These are phyloP conservation scores for Uria lomvia DNA, from an alignment of 2,113 vertebrate species.

Conservation along the genomic window DNA sequence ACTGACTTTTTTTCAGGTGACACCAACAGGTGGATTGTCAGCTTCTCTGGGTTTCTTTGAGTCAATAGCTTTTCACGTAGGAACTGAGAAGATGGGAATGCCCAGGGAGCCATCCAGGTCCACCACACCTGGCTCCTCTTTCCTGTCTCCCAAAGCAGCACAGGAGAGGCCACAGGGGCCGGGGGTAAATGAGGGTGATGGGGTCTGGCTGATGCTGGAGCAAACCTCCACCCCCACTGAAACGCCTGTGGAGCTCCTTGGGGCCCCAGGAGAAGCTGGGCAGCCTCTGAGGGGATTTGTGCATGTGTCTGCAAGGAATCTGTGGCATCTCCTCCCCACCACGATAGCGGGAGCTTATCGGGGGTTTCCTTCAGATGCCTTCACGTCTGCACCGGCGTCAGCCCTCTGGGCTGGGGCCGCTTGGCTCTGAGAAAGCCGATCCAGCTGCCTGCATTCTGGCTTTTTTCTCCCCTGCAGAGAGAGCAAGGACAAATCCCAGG, in stretches of 20 bases:
- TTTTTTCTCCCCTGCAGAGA: neutral
- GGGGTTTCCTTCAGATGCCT: neutral
- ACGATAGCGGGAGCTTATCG: neutral
- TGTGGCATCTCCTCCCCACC: neutral
- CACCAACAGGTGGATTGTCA: neutral
- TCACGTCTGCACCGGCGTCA: rapidly evolving
- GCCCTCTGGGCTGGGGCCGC: neutral
- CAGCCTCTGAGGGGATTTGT: neutral
- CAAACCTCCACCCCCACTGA: neutral
- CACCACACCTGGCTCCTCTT: neutral
- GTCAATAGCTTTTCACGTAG: rapidly evolving
- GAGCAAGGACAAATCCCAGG: neutral
- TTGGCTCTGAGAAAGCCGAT: neutral
- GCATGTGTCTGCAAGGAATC: neutral
- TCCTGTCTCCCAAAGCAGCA: neutral
- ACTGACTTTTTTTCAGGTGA: rapidly evolving
- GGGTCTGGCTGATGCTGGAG: neutral
- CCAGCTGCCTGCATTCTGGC: rapidly evolving
- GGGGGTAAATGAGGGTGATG: rapidly evolving
- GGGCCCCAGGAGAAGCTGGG: neutral
- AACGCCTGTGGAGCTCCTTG: neutral
- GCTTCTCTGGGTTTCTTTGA: neutral
- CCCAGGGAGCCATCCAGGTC: neutral
- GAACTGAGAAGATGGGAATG: neutral
- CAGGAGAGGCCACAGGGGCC: neutral